A percentile compares a stretch with the other conserved stretches of the same genome.
Conservation (phyloP, 2,888 invertebrate species). For the Phragmatobia fuliginosa region DNA sequence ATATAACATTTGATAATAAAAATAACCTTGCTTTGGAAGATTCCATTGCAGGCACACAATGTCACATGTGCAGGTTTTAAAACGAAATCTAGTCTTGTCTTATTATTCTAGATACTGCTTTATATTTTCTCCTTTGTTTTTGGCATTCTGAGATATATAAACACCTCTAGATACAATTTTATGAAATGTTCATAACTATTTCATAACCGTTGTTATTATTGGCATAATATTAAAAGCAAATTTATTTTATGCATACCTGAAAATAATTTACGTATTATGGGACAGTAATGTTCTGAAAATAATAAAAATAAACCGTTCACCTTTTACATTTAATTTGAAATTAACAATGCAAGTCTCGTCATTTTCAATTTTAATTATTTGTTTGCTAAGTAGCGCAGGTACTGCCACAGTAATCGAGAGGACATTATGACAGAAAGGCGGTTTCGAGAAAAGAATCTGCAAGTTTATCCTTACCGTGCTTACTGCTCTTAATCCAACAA, state of each 20-base stretch:
- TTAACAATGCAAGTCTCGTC: background rate
- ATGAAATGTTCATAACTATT: no score
- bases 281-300: background rate
- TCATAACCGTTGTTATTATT: no score
- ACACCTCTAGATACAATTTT: no score
- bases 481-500: no score
- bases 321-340: background rate
- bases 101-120: background rate
- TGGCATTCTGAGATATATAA: no score
- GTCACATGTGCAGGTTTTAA: background rate
- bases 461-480: no score
- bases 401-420: no score
- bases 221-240: no score
- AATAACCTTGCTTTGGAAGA: constrained; percentile 39
- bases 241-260: no score
- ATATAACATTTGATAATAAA: constrained; percentile 39
- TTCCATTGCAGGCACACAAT: background rate
- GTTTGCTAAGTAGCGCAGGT: background rate
- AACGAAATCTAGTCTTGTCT: background rate
- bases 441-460: no score
- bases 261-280: no score
- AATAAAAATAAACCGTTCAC: background rate
- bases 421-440: no score
- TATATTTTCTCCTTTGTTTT: background rate
- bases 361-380: background rate